Percentiles rank a stretch among this genome's conserved stretches.
Evolutionary conservation across 2,797 vertebrate species (phyloP).

Genomic region (Microctenopoma steveboyesi): DNA sequence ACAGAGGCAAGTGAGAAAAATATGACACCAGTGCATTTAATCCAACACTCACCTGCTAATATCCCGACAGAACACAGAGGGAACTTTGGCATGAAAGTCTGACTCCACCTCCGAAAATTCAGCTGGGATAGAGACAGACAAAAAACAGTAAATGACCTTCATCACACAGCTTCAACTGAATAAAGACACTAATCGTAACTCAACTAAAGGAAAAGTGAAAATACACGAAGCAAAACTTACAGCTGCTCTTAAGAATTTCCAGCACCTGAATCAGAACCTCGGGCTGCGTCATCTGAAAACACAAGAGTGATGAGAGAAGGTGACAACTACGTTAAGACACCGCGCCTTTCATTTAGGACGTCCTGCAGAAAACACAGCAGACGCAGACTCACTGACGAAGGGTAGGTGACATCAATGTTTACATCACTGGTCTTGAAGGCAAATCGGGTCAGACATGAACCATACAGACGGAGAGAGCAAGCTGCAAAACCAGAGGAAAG

Average conservation of each 20-base stretch:
- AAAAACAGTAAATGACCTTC: not conserved
- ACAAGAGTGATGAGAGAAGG: not conserved
- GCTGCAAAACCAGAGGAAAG: constrained; percentile 78
- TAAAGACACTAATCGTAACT: not conserved
- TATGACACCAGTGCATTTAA: not conserved
- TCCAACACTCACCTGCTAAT: constrained; percentile 84
- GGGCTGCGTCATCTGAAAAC: constrained; percentile 93
- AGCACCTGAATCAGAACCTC: constrained; percentile 97
- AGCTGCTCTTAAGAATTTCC: constrained; percentile 92
- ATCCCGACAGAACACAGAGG: constrained; percentile 95
- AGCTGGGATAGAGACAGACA: constrained; percentile 74
- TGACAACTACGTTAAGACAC: not conserved
- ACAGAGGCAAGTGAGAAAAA: not conserved
- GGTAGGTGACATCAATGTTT: constrained; percentile 95
- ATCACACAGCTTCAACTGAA: not conserved
- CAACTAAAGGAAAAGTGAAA: not conserved
- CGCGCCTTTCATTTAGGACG: not conserved
- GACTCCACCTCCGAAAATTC: constrained; percentile 94
- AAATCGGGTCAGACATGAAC: constrained; percentile 94
- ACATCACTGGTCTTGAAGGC: constrained; percentile 96
- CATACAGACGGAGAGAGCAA: constrained; percentile 94
- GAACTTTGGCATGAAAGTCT: constrained; percentile 99
- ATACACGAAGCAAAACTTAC: constrained; percentile 80
- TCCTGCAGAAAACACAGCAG: not conserved
- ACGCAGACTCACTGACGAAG: constrained; percentile 86